These are phyloP conservation scores for Trichopria drosophilae DNA, from an alignment of 2,888 invertebrate genomes.

Conservation along the genomic window DNA sequence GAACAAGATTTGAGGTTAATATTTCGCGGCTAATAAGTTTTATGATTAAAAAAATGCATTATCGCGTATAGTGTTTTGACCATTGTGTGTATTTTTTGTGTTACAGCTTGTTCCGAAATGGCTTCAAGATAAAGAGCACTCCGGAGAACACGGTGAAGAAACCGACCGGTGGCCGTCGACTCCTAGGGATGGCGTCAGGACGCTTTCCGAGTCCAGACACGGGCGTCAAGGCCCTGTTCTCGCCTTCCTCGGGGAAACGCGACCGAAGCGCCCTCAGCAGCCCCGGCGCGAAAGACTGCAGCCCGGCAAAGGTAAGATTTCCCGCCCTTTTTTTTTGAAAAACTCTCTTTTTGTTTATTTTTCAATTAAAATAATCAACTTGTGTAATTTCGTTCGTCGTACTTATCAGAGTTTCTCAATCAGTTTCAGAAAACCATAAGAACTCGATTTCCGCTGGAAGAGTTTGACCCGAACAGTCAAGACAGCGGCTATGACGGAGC, in stretches of 20 bases:
- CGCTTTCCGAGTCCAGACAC: slow-evolving; percentile 43
- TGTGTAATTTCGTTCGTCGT: too few relatives aligned
- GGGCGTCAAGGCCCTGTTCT: too few relatives aligned
- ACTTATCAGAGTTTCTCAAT: too few relatives aligned
- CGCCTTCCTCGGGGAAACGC: slow-evolving; percentile 46
- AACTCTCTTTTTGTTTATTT: too few relatives aligned
- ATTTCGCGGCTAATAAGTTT: too few relatives aligned
- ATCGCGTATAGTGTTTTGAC: too few relatives aligned
- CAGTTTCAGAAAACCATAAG: too few relatives aligned
- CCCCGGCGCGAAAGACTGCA: slow-evolving; percentile 37
- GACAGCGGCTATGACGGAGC: slow-evolving; percentile 64
- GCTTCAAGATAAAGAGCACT: slow-evolving; percentile 50
- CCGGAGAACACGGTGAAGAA: slow-evolving; percentile 46
- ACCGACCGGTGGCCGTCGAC: slow-evolving; percentile 38
- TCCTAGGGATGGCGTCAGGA: slow-evolving; percentile 47
- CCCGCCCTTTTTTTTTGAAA: slow-evolving; percentile 10
- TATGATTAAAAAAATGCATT: too few relatives aligned
- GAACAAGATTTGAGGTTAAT: too few relatives aligned
- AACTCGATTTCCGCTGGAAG: slow-evolving; percentile 59
- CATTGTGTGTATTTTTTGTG: too few relatives aligned
- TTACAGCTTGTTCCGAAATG: slow-evolving; percentile 55
- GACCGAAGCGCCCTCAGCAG: slow-evolving; percentile 44
- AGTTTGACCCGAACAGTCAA: slow-evolving; percentile 63
- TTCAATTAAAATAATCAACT: too few relatives aligned
- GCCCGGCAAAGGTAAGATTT: slow-evolving; percentile 52